Evolutionary conservation across 2,797 vertebrate species (phyloP).

Genomic region (Ceryle rudis): DNA sequence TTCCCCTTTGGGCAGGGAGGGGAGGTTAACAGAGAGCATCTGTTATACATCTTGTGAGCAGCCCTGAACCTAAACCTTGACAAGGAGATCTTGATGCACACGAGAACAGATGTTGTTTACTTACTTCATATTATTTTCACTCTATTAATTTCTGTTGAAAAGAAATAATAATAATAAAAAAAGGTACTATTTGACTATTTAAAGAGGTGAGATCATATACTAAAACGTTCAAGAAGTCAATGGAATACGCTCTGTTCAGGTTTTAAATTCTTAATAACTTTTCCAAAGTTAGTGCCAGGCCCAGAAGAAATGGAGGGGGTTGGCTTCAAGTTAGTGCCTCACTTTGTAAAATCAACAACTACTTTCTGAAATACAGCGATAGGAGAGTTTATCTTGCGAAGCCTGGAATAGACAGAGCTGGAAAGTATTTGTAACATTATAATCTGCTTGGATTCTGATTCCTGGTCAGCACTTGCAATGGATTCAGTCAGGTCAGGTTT

Average conservation of each 20-base stretch:
- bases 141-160: neutral
- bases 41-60: too few species aligned
- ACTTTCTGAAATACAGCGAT: neutral
- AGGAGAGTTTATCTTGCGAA: neutral
- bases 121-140: neutral
- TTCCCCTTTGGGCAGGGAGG: too few species aligned
- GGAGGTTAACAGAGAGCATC: too few species aligned
- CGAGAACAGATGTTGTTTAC: neutral
- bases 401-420: neutral
- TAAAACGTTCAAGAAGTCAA: neutral
- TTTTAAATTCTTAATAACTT: neutral
- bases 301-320: neutral
- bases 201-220: neutral
- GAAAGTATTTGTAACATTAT: neutral
- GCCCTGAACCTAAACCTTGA: too few species aligned
- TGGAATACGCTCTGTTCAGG: neutral
- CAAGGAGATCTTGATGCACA: neutral
- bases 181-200: neutral
- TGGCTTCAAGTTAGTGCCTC: neutral
- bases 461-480: neutral
- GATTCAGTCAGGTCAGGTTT: neutral
- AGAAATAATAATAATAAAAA: too few species aligned
- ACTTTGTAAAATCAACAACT: neutral
- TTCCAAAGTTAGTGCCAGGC: neutral
- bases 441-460: neutral